These are phyloP conservation scores for Dasypogon diadema DNA, from an alignment of 2,888 invertebrate genomes.

Conservation along the genomic window DNA sequence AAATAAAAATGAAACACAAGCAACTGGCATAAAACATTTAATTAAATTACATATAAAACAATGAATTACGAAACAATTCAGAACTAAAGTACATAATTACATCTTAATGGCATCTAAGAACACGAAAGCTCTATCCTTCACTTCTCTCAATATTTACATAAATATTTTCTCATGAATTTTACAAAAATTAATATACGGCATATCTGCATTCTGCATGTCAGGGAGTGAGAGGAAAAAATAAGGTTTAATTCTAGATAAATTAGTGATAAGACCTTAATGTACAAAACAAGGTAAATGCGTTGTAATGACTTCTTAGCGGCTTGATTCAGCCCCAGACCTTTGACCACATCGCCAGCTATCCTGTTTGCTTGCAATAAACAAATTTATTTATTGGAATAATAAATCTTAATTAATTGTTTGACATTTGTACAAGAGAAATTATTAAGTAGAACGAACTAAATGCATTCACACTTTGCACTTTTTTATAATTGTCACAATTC, in stretches of 20 bases:
- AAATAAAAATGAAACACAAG: background rate
- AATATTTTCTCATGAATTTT: background rate
- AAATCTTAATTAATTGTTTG: conserved; percentile 30
- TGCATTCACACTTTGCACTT: background rate
- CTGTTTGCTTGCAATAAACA: conserved; percentile 24
- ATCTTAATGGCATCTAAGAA: conserved; percentile 34
- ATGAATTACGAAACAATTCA: background rate
- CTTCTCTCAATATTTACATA: background rate
- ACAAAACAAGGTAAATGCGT: background rate
- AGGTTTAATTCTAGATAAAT: background rate
- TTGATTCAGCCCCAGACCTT: background rate
- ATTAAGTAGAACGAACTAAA: conserved; percentile 1
- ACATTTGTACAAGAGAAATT: conserved; percentile 6
- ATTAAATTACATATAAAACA: conserved; percentile 28
- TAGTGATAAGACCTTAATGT: background rate
- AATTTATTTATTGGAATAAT: conserved; percentile 25
- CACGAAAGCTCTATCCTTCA: conserved; percentile 11
- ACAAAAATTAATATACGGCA: background rate
- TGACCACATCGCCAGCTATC: conserved; percentile 14
- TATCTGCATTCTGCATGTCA: background rate
- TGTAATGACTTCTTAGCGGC: background rate
- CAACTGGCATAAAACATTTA: background rate
- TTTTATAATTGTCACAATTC: background rate
- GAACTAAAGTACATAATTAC: background rate
- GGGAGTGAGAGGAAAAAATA: background rate